These are phyloP conservation scores for Cryptotis parvus DNA, from an alignment of 2,113 vertebrate species.

Conservation along the genomic window DNA sequence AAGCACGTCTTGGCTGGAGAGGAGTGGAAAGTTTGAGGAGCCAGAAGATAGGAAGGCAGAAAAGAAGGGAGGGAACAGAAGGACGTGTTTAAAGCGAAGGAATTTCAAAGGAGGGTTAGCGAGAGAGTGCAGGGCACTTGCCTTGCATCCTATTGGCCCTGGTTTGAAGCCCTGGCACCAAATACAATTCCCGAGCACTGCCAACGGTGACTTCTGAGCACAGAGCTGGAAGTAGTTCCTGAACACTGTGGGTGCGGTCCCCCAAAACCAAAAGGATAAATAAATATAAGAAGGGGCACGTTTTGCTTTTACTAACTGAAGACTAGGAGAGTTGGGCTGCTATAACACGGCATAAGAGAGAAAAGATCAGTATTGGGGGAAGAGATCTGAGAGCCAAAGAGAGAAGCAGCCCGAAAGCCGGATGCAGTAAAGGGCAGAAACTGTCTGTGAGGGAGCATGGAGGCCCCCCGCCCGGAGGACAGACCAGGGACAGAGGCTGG, in stretches of 20 bases:
- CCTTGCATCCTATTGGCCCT: no score
- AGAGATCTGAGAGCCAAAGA: neutral
- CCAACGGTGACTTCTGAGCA: no score
- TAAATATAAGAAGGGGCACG: no score
- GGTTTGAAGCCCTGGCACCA: no score
- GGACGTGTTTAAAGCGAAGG: neutral
- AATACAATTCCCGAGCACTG: no score
- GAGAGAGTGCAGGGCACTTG: neutral
- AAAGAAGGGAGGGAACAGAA: neutral
- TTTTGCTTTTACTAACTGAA: neutral
- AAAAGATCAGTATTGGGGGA: neutral
- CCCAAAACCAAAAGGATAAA: no score
- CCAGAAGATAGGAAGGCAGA: neutral
- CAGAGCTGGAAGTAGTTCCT: no score
- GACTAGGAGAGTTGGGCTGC: neutral
- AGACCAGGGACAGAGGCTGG: neutral
- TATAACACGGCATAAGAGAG: neutral
- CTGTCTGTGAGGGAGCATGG: neutral
- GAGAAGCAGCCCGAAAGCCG: neutral
- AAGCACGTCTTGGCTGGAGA: slow-evolving; percentile 47
- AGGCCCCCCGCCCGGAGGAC: fast-evolving
- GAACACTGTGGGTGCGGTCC: no score
- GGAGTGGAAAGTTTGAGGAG: slow-evolving; percentile 34
- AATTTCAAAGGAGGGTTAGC: neutral
- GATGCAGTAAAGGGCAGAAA: neutral